Evolutionary conservation across 92 coral and sea anemone genomes (phyloP).

Genomic region (Epizoanthus scotinus): DNA sequence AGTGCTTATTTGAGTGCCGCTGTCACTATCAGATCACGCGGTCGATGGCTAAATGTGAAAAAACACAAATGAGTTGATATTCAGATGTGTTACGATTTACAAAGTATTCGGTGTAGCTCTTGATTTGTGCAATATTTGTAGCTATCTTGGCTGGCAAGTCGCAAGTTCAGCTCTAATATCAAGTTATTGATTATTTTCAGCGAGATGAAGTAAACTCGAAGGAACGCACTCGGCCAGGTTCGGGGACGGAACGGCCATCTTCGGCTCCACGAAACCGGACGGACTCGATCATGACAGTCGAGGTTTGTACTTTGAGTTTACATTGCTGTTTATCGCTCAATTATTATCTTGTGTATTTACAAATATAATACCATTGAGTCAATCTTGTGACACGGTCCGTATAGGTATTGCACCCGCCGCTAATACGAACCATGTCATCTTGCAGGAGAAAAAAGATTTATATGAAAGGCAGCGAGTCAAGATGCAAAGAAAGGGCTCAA

Average conservation of each 20-base stretch:
- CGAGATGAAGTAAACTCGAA: slow-evolving; percentile 43
- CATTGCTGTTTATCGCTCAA: background rate
- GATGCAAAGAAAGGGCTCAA: slow-evolving; percentile 94
- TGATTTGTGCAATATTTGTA: too few relatives aligned
- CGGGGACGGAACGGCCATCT: slow-evolving; percentile 69
- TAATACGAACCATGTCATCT: slow-evolving; percentile 5
- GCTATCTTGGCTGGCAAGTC: too few relatives aligned
- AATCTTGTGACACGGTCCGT: too few relatives aligned
- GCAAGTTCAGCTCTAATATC: background rate
- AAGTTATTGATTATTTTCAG: slow-evolving; percentile 39
- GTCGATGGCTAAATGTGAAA: too few relatives aligned
- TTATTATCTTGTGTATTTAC: too few relatives aligned
- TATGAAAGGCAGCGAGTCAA: slow-evolving; percentile 77
- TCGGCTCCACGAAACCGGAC: slow-evolving; percentile 94
- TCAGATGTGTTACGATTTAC: too few relatives aligned
- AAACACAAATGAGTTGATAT: too few relatives aligned
- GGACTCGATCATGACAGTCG: slow-evolving; percentile 81
- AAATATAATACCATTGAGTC: too few relatives aligned
- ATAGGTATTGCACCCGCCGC: too few relatives aligned
- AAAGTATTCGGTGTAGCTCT: too few relatives aligned
- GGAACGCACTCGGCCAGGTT: slow-evolving; percentile 56
- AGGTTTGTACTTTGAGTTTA: slow-evolving; percentile 59
- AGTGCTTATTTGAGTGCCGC: too few relatives aligned
- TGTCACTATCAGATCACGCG: too few relatives aligned
- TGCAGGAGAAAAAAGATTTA: slow-evolving; percentile 87